A percentile compares a stretch with the other conserved stretches of the same genome.
Conservation (phyloP, 2,113 vertebrate genomes). For the Myiagra hebetior region DNA sequence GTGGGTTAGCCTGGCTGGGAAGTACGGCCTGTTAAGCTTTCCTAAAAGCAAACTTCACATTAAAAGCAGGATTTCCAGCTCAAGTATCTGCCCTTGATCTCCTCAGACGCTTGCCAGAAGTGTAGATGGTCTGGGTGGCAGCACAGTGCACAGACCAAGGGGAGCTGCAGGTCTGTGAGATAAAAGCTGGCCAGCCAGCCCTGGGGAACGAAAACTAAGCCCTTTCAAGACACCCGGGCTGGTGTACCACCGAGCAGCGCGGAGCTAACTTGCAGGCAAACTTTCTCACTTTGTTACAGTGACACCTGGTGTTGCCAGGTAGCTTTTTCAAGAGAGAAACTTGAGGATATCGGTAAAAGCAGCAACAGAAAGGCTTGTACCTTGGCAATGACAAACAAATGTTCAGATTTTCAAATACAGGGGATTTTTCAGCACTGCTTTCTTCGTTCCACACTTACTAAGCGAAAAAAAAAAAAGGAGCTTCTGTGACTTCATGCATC, state of each 20-base stretch:
- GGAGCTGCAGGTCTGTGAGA: fast-evolving
- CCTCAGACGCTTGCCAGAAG: neutral
- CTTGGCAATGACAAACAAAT: neutral
- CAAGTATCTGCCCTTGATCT: neutral
- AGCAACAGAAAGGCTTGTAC: neutral
- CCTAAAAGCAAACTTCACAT: neutral
- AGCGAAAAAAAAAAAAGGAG: neutral
- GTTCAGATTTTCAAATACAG: neutral
- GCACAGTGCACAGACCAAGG: no score
- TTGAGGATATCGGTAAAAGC: fast-evolving
- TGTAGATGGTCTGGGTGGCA: fast-evolving
- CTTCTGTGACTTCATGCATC: neutral
- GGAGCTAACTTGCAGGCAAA: neutral
- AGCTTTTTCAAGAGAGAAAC: neutral
- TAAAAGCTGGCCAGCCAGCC: neutral
- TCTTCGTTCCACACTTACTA: neutral
- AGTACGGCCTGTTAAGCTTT: neutral
- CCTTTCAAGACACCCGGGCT: fast-evolving
- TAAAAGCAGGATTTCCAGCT: neutral
- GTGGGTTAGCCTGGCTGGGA: neutral
- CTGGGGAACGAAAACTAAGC: fast-evolving
- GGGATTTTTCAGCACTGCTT: neutral
- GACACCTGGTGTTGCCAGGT: constrained; percentile 35
- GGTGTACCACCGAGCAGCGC: fast-evolving
- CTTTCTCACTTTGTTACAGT: neutral